Evolutionary conservation across 2,888 invertebrate genomes (phyloP).

Genomic region (Cataglyphis livida): DNA sequence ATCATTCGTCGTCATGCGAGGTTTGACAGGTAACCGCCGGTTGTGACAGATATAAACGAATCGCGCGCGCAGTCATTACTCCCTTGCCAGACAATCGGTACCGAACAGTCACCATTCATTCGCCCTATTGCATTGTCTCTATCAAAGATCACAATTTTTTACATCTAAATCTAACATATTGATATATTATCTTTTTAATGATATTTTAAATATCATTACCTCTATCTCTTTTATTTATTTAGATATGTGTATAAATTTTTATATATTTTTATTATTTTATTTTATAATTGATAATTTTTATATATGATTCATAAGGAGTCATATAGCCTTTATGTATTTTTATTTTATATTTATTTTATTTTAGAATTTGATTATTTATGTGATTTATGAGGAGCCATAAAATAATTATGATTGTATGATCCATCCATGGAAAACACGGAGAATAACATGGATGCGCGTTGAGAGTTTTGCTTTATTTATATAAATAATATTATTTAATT

Average conservation of each 20-base stretch:
- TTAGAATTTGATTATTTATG: background rate
- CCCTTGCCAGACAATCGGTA: conserved; percentile 34
- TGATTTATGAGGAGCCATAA: conserved; percentile 11
- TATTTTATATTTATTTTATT: background rate
- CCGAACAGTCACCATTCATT: background rate
- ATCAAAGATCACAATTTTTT: conserved; percentile 1
- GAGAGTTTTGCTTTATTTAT: conserved; percentile 27
- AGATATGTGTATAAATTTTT: background rate
- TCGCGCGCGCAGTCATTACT: conserved; percentile 35
- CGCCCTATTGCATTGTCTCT: conserved; percentile 7
- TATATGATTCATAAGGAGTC: too few species aligned
- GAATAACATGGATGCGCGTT: conserved; percentile 5
- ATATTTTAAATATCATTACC: conserved; percentile 8
- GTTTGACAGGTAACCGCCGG: conserved; percentile 27
- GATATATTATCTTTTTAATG: background rate
- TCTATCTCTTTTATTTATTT: background rate
- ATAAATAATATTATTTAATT: conserved; percentile 17
- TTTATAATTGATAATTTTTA: background rate
- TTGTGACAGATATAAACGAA: conserved; percentile 40
- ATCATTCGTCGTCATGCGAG: conserved; percentile 15
- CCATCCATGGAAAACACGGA: background rate
- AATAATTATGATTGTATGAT: conserved; percentile 10
- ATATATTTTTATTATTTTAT: background rate
- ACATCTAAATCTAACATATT: background rate
- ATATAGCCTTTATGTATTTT: background rate